Base-by-base conservation (phyloP, 2,797 vertebrate genomes). In the Alauda arvensis region DNA sequence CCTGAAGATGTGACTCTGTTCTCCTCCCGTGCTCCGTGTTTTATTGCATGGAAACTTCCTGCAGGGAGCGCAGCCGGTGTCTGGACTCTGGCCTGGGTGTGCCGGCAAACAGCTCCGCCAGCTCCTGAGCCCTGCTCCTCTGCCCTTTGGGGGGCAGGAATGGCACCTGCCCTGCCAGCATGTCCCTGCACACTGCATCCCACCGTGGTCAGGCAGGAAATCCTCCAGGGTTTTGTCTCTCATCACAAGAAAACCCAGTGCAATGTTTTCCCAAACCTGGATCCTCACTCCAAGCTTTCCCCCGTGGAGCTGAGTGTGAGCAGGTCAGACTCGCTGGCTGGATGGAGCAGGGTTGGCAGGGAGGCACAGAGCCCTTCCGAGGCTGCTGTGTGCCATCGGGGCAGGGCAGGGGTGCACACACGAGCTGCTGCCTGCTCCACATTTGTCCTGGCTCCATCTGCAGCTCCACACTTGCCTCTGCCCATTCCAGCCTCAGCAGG, bases 21-120 rank as follows among this genome's bases (percentile, higher is more conserved):
- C 33, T 42, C 31, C 39, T 60, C 34, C 55, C 1, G 0, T 34
- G 37, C 29, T 66, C 33, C 2, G 0, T 7, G 39, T 53, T 69
- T 69, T 71, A 59, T 26, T 6, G 70, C 34, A 15, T 48, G 37
- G 53, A 39, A 34, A 8, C 19, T 57, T 62, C 29, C 68, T 12
- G 26, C 33, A 4, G 14, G 0, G 34, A n/a, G 52, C 0, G 0
- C 14, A 43, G 17, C 26, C 15, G 4, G 16, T 16, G 46, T 18
- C 55, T 79, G 91, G 88, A 93, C 93, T 95, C 90, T 92, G 93
- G 33, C 51, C 93, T 71, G 92, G 93, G 93, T n/a, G 95, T 76
- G 93, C 70, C 84, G 52, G 37, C 51, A 91, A 90, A 83, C 85
- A 83, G 8, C 42, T 53, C 37, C 0, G 37, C 3, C 46, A 34